Evolutionary conservation across 2,113 vertebrate genomes (phyloP), one percentile per base, ranked within the genome.

Genomic region (Microtus oregoni): DNA sequence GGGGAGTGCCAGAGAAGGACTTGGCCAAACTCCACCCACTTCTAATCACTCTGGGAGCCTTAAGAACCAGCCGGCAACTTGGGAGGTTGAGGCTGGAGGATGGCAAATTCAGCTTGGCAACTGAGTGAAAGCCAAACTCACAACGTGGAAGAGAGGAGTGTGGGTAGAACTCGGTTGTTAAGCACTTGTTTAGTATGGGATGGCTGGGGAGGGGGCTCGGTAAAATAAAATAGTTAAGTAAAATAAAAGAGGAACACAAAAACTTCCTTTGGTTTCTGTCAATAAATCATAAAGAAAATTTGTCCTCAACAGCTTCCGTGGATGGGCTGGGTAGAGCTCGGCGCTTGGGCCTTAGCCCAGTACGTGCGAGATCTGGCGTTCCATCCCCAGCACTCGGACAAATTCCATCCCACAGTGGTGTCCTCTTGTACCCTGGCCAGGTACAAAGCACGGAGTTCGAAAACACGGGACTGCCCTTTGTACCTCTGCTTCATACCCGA

Each of bases 321-420:
- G 12, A 44, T 14, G 20, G 0, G 6, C 50, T 58, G 35, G 26
- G 24, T 68, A n/a, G 3, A 38, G 35, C 28, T 44, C 2, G 7
- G 73, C 9, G 47, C 15, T 32, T 7, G 10, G 44, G 61, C 13
- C 41, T 30, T n/a, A 20, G 26, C 22, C 47, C 24, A 19, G 47
- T 12, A 8, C 6, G 32, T 2, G 9, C 1, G 1, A 83, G 52
- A 28, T 13, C 5, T 50, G 65, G 92, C n/a, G 26, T 35, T 55
- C 17, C 26, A 44, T 7, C 19, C 28, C 8, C 3, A 26, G 83
- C 28, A 41, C 32, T 15, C 35, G 2, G 20, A 28, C 14, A 44
- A 5, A 58, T 26, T 5, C n/a, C 47, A 35, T 11, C 7, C 24
- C 30, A 2, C 0, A 0, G 1, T 65, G 22, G 5, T 0, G 24